Conservation (phyloP, 1,140 invertebrate species). For the Neoseiulus cucumeris region DNA sequence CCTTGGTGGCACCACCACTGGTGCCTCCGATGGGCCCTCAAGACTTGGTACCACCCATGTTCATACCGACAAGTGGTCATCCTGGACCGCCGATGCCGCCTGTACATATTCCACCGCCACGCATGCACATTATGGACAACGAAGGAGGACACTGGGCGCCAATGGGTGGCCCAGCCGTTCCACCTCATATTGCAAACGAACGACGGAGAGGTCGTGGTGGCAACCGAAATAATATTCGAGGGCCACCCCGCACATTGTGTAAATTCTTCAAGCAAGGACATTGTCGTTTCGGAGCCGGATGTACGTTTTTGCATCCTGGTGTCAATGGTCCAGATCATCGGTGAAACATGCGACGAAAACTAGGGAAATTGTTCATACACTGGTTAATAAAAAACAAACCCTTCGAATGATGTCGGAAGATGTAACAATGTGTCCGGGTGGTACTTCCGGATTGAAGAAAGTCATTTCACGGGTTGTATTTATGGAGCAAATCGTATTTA, state of each 20-base stretch:
- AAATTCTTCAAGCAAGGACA: constrained; percentile 52
- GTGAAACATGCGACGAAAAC: neutral
- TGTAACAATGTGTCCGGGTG: no score
- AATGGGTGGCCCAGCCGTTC: neutral
- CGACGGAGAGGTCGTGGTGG: neutral
- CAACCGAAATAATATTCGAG: neutral
- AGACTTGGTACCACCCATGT: neutral
- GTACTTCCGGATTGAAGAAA: no score
- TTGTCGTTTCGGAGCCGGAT: constrained; percentile 51
- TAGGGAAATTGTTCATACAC: no score
- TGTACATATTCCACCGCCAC: neutral
- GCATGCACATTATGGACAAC: neutral
- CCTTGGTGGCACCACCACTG: neutral
- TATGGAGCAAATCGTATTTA: no score
- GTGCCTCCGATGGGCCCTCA: neutral
- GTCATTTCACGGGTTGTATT: no score
- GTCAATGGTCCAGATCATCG: constrained; percentile 17
- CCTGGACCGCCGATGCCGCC: neutral
- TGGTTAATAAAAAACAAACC: no score
- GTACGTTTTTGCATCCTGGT: constrained; percentile 50
- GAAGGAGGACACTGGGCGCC: constrained; percentile 7
- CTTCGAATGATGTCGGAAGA: no score
- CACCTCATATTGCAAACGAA: neutral
- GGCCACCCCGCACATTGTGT: constrained; percentile 30
- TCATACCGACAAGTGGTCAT: neutral